Conservation (phyloP, 2,797 vertebrate species). For the Cyprinodon diabolis region DNA sequence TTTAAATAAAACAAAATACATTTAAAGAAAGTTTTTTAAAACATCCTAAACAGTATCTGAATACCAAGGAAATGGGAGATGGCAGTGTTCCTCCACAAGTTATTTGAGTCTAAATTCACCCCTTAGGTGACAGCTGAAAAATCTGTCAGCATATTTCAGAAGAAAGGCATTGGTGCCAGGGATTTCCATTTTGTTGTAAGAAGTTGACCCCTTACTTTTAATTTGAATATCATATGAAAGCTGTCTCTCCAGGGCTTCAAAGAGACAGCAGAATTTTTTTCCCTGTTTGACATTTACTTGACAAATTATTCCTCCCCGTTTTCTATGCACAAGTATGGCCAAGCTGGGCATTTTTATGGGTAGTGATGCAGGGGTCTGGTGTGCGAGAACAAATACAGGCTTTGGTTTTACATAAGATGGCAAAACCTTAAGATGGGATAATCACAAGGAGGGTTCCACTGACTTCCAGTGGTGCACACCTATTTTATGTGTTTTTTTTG, state of each 20-base stretch:
- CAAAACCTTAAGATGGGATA: too few species aligned
- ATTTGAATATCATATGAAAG: constrained; percentile 31
- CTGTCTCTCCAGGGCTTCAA: constrained; percentile 19
- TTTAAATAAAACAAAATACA: constrained; percentile 11
- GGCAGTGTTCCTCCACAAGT: constrained; percentile 9
- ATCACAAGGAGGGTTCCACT: too few species aligned
- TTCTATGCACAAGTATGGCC: neutral
- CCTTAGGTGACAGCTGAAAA: constrained; percentile 21
- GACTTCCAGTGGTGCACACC: too few species aligned
- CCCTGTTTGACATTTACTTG: neutral
- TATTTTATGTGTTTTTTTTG: too few species aligned
- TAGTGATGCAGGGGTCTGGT: too few species aligned
- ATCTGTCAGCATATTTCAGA: constrained; percentile 36
- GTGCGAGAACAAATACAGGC: too few species aligned
- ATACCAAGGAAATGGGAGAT: constrained; percentile 1
- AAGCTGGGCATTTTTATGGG: neutral
- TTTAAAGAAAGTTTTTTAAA: neutral
- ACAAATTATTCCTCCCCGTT: neutral
- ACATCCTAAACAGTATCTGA: constrained; percentile 20
- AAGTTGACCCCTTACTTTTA: constrained; percentile 25
- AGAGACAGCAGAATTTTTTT: constrained; percentile 16
- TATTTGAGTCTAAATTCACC: constrained; percentile 22
- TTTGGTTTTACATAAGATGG: too few species aligned
- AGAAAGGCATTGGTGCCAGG: constrained; percentile 41
- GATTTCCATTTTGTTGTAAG: constrained; percentile 48